Base-by-base conservation (phyloP, 1,140 invertebrate species). In the Lepidurus couesii region DNA sequence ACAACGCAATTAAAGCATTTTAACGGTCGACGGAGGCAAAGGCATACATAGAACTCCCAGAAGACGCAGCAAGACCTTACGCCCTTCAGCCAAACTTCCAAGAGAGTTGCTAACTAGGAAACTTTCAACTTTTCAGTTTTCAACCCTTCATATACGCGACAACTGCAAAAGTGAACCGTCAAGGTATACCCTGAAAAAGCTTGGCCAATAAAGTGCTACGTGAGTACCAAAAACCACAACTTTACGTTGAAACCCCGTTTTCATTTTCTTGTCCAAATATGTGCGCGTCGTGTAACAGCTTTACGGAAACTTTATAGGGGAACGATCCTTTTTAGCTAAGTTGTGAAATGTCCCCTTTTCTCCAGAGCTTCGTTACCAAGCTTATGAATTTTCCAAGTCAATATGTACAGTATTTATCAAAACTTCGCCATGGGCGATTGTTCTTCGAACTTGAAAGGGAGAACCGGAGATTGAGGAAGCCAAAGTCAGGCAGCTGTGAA, bases 1-100 rank as follows among this genome's bases (percentile, higher is more conserved):
- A 65, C 53, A 65, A 65, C 13, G 53, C 53, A 65, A 65, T 65
- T 65, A 65, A 65, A 65, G 21, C 53, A 16, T 65, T 65, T 65
- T 65, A 65, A 65, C 53, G 21, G 53, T 65, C 53, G 21, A 13
- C 6, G 53, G 53, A 5, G 53, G n/a, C n/a, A 21, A 16, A 65
- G 21, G 21, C 16, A 21, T 21, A 16, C 53, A 65, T 1, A 21
- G 2, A 65, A 65, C 53, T 65, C 53, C 53, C 13, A 0, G 3
- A 16, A 65, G 53, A 65, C 53, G n/a, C 53, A 16, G 53, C 13
- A 65, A 10, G 53, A 65, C 53, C 53, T 34, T 65, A 65, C 6
- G 53, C 53, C 8, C 16, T 16, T 65, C 53, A 65, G 53, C 53
- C n/a, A 65, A 65, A 65, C 53, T 65, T 65, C 21, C 21, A 13